A percentile compares a stretch with the other conserved stretches of the same genome.
These are phyloP conservation scores for Sinocyclocheilus grahami DNA, from an alignment of 2,113 vertebrate genomes.

Conservation along the genomic window DNA sequence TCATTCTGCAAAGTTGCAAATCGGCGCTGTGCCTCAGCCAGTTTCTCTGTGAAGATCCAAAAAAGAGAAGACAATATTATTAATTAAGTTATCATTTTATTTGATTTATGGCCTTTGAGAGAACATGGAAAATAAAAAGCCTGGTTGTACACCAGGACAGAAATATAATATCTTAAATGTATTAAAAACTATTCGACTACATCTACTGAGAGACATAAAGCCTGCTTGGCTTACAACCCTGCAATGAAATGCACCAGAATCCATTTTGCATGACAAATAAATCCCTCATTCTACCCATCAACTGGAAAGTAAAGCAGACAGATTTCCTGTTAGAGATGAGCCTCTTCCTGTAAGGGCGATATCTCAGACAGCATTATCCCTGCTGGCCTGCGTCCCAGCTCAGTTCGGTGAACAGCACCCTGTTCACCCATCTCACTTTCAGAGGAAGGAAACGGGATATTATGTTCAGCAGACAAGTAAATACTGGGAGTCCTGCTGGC, in stretches of 20 bases:
- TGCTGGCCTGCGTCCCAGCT: constrained; percentile 32
- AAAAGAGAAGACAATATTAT: background rate
- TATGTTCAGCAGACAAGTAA: constrained; percentile 62
- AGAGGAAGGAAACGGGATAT: constrained; percentile 59
- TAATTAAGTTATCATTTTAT: background rate
- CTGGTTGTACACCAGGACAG: background rate
- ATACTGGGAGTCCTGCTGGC: constrained; percentile 57
- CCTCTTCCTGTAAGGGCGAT: constrained; percentile 52
- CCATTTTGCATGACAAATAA: constrained; percentile 27
- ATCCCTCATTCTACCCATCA: constrained; percentile 22
- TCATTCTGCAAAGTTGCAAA: constrained; percentile 95
- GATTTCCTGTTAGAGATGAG: constrained; percentile 29
- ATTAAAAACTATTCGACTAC: background rate
- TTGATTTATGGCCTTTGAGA: background rate
- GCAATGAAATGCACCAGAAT: constrained; percentile 2
- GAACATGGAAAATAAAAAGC: background rate
- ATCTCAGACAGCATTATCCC: constrained; percentile 38
- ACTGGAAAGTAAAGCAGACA: constrained; percentile 17
- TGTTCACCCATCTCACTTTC: constrained; percentile 49
- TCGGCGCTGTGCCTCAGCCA: constrained; percentile 92
- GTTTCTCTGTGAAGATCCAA: constrained; percentile 81
- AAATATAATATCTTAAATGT: background rate
- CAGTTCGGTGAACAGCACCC: constrained; percentile 42
- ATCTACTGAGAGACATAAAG: constrained; percentile 3
- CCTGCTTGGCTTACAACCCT: background rate